Conservation (phyloP, 2,797 vertebrate genomes). For the Parotocinclus haroldoi region DNA sequence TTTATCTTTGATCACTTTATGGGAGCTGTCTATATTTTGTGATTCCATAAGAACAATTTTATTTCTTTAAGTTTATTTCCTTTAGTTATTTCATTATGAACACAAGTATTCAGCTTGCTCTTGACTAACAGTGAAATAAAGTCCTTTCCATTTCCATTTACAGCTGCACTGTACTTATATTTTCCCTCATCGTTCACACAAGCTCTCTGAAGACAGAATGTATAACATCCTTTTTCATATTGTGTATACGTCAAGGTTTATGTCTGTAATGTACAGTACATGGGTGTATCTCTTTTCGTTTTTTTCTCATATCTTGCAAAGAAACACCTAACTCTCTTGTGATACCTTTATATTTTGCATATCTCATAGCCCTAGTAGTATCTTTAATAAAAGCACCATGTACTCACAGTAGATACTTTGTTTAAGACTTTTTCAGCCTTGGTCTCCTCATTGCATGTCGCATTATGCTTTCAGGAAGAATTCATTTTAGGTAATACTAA, state of each 20-base stretch:
- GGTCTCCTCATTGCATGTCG: no score
- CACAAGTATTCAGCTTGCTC: slow-evolving; percentile 84
- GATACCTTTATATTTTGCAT: slow-evolving; percentile 11
- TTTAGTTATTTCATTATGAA: slow-evolving; percentile 69
- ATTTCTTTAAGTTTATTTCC: slow-evolving; percentile 58
- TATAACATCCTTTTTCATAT: no score
- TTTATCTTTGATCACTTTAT: slow-evolving; percentile 69
- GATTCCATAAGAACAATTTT: slow-evolving; percentile 79
- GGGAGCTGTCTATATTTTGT: slow-evolving; percentile 81
- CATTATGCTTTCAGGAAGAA: no score
- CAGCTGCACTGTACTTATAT: slow-evolving; percentile 29
- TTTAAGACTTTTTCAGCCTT: no score
- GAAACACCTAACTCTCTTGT: not conserved
- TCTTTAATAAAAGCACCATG: not conserved
- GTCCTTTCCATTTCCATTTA: slow-evolving; percentile 85
- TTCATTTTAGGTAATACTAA: no score
- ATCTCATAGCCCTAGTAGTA: no score
- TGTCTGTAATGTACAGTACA: not conserved
- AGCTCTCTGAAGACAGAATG: no score
- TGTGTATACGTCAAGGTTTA: not conserved
- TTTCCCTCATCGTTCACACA: slow-evolving; percentile 7
- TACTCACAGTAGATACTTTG: slow-evolving; percentile 15
- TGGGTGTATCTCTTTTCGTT: slow-evolving; percentile 1
- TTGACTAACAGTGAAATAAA: slow-evolving; percentile 98
- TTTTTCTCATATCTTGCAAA: not conserved